Evolutionary conservation across 1,140 invertebrate species (phyloP).

Genomic region (Meloidogyne hapla): DNA sequence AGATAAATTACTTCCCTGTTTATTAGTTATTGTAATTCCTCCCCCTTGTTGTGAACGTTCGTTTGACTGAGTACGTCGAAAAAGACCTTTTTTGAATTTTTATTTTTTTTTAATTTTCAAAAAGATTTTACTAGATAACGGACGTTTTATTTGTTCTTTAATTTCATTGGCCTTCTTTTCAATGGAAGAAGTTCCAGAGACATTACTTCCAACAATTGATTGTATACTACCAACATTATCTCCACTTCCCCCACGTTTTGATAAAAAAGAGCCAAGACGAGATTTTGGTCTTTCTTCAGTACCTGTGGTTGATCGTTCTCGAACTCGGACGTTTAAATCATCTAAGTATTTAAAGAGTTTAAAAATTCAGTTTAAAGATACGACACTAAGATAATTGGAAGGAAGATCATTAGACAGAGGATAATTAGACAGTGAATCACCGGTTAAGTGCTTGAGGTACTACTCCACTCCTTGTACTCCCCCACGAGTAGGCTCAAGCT

Average conservation of each 20-base stretch:
- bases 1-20: not conserved
- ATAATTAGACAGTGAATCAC: too few relatives aligned
- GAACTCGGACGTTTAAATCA: constrained; percentile 32
- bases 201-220: constrained; percentile 2
- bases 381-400: too few relatives aligned
- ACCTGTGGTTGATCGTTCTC: constrained; percentile 8
- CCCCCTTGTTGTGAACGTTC: not conserved
- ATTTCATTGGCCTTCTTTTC: constrained; percentile 28
- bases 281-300: constrained; percentile 23
- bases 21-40: not conserved
- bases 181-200: constrained; percentile 6
- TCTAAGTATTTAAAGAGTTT: not conserved
- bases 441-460: too few relatives aligned
- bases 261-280: constrained; percentile 23
- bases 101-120: not conserved
- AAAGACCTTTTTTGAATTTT: constrained; percentile 9
- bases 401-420: too few relatives aligned
- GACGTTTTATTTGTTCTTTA: constrained; percentile 26
- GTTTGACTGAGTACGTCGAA: constrained; percentile 8
- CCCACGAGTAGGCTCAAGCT: too few relatives aligned
- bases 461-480: too few relatives aligned
- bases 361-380: too few relatives aligned
- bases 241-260: constrained; percentile 5
- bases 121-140: constrained; percentile 27
- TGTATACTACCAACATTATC: not conserved